Evolutionary conservation across 35 echinoderm and acorn worm genomes (phyloP).

Genomic region (Heliocidaris erythrogramma): DNA sequence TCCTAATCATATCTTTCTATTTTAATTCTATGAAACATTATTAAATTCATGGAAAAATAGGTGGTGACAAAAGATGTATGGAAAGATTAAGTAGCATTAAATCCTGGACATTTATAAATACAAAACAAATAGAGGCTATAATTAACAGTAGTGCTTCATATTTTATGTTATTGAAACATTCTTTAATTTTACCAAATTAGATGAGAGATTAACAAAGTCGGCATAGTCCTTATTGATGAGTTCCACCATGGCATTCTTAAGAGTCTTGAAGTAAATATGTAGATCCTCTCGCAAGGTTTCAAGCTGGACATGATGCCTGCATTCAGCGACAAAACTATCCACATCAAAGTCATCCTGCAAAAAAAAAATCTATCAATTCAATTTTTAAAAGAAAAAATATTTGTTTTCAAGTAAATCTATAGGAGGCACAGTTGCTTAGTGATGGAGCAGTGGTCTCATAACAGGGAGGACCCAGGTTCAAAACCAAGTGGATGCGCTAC

Average conservation of each 20-base stretch:
- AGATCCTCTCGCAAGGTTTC: constrained; percentile 93
- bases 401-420: too few species aligned
- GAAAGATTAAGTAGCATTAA: not conserved
- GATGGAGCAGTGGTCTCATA: too few species aligned
- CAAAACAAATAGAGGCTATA: not conserved
- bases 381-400: too few species aligned
- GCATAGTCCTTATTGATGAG: constrained; percentile 99
- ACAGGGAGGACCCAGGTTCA: too few species aligned
- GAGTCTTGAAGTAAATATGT: constrained; percentile 86
- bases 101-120: not conserved
- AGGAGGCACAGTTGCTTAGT: too few species aligned
- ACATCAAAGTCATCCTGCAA: constrained; percentile 94
- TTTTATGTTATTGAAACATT: not conserved
- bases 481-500: too few species aligned
- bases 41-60: not conserved
- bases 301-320: constrained; percentile 83
- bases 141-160: not conserved
- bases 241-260: constrained; percentile 99
- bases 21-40: not conserved
- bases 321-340: constrained; percentile 94
- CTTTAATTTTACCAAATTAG: constrained; percentile 71
- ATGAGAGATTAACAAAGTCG: constrained; percentile 99
- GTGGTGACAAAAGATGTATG: not conserved
- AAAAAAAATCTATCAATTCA: not conserved
- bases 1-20: too few species aligned